Evolutionary conservation across 2,797 vertebrate species (phyloP).

Genomic region (Fringilla coelebs): DNA sequence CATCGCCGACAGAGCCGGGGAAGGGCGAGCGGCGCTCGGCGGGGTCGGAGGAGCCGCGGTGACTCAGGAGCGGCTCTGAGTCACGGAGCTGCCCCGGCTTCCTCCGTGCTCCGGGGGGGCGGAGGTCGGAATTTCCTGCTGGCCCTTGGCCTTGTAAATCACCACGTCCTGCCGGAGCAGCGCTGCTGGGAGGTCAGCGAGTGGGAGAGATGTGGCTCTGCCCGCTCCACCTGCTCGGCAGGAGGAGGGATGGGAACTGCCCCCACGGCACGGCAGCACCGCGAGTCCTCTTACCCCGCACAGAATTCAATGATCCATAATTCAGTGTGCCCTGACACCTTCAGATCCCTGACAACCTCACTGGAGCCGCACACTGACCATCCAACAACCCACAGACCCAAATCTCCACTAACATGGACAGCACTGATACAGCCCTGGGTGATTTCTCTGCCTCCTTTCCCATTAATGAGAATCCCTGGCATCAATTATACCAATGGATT

Average conservation of each 20-base stretch:
- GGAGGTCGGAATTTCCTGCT: slow-evolving; percentile 61
- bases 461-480: not conserved
- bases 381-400: not conserved
- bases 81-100: not conserved
- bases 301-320: rapidly evolving
- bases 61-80: not conserved
- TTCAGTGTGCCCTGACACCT: not conserved
- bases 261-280: not conserved
- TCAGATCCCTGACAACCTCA: not conserved
- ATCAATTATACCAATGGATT: rapidly evolving
- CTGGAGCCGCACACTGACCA: no score
- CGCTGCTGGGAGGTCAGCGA: not conserved
- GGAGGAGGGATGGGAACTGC: not conserved
- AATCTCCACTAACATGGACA: not conserved
- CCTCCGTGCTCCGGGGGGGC: not conserved
- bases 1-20: not conserved
- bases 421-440: not conserved
- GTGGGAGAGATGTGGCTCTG: not conserved
- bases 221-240: slow-evolving; percentile 1
- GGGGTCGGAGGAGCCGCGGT: not conserved
- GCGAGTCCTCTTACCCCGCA: rapidly evolving
- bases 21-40: not conserved
- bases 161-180: slow-evolving; percentile 12
- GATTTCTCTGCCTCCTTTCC: not conserved
- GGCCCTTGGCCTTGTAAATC: slow-evolving; percentile 27